Percentiles rank a stretch among this genome's conserved stretches.
phyloP scores from a whole-genome alignment of 2,113 vertebrate genomes.

The Scolopax mira region DNA sequence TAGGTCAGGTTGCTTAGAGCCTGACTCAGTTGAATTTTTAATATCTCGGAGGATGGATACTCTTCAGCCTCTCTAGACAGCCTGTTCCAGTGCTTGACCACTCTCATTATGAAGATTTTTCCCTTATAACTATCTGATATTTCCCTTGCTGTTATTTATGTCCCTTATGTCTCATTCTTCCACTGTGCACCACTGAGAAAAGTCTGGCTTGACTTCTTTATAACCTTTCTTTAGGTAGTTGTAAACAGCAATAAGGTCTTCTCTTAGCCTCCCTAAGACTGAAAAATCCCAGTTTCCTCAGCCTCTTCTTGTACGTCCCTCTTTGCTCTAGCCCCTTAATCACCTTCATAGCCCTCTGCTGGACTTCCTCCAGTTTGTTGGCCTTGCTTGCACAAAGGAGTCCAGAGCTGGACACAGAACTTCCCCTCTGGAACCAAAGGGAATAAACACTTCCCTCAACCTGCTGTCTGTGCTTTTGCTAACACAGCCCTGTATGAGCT shows the following conservation, averaged over 20 bases:
- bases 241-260: background rate
- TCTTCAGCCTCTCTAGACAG: background rate
- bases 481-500: background rate
- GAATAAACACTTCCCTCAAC: slow-evolving; percentile 18
- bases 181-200: background rate
- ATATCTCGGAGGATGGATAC: background rate
- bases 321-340: slow-evolving; percentile 7
- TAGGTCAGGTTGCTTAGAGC: background rate
- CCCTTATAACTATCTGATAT: background rate
- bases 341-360: background rate
- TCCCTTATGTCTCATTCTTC: slow-evolving; percentile 15
- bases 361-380: background rate
- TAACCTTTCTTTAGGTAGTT: background rate
- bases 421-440: background rate
- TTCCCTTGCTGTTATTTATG: background rate
- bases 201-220: background rate
- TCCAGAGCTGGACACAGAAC: background rate
- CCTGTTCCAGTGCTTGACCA: background rate
- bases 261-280: background rate
- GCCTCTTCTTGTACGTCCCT: background rate
- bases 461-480: background rate
- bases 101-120: background rate
- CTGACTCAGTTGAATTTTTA: background rate
- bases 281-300: background rate
- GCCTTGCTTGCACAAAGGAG: background rate